Evolutionary conservation across 2,888 invertebrate species (phyloP).

Genomic region (Strigamia maritima): DNA sequence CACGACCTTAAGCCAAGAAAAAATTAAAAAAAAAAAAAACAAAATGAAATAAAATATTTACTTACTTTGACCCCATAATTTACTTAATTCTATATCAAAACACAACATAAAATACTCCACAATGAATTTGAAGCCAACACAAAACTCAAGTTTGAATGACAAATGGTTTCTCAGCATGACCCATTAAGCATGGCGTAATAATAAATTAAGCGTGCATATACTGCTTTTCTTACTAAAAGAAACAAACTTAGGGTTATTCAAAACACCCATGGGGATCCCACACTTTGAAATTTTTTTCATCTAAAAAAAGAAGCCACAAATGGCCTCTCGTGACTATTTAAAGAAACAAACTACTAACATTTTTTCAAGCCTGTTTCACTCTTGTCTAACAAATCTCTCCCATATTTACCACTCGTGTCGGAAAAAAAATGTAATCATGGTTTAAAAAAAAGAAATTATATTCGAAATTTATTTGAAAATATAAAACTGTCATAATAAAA

Average conservation of each 20-base stretch:
- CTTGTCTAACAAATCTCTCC: conserved; percentile 8
- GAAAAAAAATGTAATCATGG: background rate
- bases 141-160: conserved; percentile 4
- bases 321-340: conserved; percentile 20
- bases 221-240: conserved; percentile 12
- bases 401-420: background rate
- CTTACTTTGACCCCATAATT: background rate
- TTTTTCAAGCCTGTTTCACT: conserved; percentile 5
- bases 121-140: background rate
- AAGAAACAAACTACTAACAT: background rate
- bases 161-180: background rate
- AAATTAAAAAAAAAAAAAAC: background rate
- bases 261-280: conserved; percentile 20
- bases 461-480: background rate
- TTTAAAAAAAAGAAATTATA: background rate
- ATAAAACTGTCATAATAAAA: background rate
- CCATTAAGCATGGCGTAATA: background rate
- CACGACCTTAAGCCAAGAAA: background rate
- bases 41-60: background rate
- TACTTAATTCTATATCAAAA: conserved; percentile 1
- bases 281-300: background rate
- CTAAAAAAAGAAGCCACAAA: background rate
- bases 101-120: background rate
- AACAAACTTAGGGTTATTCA: conserved; percentile 21
- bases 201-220: conserved; percentile 22